phyloP scores from a whole-genome alignment of 53 echinoderm and acorn worm species.

The Zoroaster sp. region DNA sequence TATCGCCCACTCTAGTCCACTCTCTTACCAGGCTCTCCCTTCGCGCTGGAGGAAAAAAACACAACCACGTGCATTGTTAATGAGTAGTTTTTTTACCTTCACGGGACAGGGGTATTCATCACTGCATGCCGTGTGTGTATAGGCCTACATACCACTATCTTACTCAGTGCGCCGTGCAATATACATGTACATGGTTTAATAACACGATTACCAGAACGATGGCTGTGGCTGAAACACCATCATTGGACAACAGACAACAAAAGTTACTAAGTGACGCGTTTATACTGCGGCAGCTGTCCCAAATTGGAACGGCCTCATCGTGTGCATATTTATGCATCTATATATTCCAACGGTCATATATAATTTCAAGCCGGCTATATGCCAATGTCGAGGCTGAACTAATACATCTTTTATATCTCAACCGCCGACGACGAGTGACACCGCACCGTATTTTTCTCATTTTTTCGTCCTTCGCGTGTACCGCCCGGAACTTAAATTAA shows the following conservation, averaged over 20 bases:
- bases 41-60: not conserved
- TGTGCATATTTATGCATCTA: conserved; percentile 10
- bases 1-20: conserved; percentile 14
- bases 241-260: conserved; percentile 68
- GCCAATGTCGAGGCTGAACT: conserved; percentile 31
- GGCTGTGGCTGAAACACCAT: not conserved
- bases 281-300: conserved; percentile 50
- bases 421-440: not conserved
- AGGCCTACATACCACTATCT: not conserved
- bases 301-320: conserved; percentile 51
- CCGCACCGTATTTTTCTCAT: not conserved
- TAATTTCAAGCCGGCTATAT: conserved; percentile 2
- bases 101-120: conserved; percentile 1
- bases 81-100: conserved; percentile 25
- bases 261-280: conserved; percentile 62
- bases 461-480: not conserved
- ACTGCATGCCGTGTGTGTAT: not conserved
- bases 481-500: conserved; percentile 42
- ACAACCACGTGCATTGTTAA: conserved; percentile 45
- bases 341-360: conserved; percentile 16
- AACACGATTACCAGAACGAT: not conserved
- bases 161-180: not conserved
- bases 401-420: not conserved
- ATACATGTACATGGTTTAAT: not conserved
- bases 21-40: not conserved